Evolutionary conservation across 1,140 invertebrate genomes (phyloP), one percentile per base, ranked within the genome.

Genomic region (Phymorhynchus buccinoides): DNA sequence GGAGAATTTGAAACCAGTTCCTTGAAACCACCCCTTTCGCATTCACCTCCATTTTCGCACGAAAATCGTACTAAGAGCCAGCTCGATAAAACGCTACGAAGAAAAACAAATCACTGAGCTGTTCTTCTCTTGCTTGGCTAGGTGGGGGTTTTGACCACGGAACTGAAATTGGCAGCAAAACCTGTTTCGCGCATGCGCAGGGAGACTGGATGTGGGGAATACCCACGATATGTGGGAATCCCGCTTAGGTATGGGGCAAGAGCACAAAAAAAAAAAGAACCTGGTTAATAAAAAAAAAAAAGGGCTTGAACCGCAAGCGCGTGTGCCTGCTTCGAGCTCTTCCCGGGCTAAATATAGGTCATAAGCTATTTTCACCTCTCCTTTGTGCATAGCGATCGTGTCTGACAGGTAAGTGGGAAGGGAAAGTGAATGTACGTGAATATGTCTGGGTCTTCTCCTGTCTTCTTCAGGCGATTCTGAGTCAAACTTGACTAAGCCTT

Each of bases 311-410:
- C 12, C 0, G 48, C 48, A 18, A 9, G 48, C 48, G 48, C 62
- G 68, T 35, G 68, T 73, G 68, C 68, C 68, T n/a, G n/a, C n/a
- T n/a, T n/a, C n/a, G n/a, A 66, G 62, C 22, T 7, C 14, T 0
- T 66, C 62, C 62, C n/a, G 12, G 30, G 30, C 68, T 73, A 73
- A 73, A 73, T 30, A 73, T 73, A 73, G n/a, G 68, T 73, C 68
- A 73, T 68, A 9, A 73, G 68, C 30, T 73, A 73, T 73, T 73
- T 73, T 30, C 27, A 35, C 30, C 62, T 68, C 62, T 27, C 68
- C 30, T 27, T 14, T 52, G 48, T 52, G 48, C 48, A 52, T 52
- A 35, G 12, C 9, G 35, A 37, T 27, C 68, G n/a, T 30, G 27
- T 35, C 35, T 73, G 30, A 12, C 32, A 16, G 14, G 35, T 14